Percentiles rank a stretch among this genome's conserved stretches.
Evolutionary conservation across 1,140 invertebrate genomes (phyloP).

Genomic region (Chrysoperla carnea): DNA sequence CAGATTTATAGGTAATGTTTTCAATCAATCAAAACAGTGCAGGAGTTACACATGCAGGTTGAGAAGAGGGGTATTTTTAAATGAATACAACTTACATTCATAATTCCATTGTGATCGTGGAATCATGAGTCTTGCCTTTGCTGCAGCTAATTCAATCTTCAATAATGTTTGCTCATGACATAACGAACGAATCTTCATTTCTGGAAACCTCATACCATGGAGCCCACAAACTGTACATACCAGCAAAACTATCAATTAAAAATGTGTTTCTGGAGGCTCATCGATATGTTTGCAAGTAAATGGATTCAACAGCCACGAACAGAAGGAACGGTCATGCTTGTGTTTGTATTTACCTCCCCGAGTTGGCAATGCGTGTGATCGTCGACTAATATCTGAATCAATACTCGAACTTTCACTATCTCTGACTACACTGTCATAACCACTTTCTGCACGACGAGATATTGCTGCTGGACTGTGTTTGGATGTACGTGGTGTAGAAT

Average conservation of each 20-base stretch:
- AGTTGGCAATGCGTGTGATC: constrained; percentile 41
- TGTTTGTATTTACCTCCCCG: constrained; percentile 30
- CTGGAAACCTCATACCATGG: too few relatives aligned
- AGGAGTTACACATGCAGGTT: too few relatives aligned
- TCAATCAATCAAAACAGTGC: too few relatives aligned
- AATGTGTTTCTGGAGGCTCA: constrained; percentile 23
- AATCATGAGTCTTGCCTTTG: too few relatives aligned
- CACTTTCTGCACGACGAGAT: constrained; percentile 60
- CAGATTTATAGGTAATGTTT: too few relatives aligned
- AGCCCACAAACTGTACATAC: background rate
- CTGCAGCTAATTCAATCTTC: too few relatives aligned
- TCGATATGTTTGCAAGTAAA: constrained; percentile 53
- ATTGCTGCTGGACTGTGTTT: constrained; percentile 56
- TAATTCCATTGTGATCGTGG: too few relatives aligned
- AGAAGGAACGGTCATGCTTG: constrained; percentile 37
- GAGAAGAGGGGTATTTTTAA: too few relatives aligned
- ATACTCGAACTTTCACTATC: constrained; percentile 74
- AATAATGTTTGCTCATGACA: too few relatives aligned
- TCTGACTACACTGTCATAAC: constrained; percentile 74
- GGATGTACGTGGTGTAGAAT: constrained; percentile 53
- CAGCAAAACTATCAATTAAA: constrained; percentile 9
- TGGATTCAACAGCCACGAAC: constrained; percentile 42
- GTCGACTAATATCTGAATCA: constrained; percentile 52
- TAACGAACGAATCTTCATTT: too few relatives aligned
- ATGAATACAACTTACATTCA: too few relatives aligned